Percentiles rank a stretch among this genome's conserved stretches.
Conservation (phyloP, 2,113 vertebrate genomes). For the Clarias batrachus region DNA sequence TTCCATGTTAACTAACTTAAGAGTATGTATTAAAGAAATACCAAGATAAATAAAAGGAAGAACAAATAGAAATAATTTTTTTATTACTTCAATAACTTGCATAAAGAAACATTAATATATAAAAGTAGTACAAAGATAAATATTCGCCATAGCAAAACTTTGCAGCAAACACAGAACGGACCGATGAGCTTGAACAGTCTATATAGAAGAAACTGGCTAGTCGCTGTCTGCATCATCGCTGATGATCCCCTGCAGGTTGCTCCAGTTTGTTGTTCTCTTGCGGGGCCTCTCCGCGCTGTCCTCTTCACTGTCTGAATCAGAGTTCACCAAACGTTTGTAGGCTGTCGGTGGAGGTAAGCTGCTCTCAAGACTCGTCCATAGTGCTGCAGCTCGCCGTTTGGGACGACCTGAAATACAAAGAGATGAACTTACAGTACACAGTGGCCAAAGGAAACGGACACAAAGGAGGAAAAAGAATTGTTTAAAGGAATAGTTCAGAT, state of each 20-base stretch:
- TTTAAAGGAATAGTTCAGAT: too few relatives aligned
- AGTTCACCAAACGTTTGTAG: conserved; percentile 59
- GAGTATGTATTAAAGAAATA: neutral
- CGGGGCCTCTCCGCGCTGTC: conserved; percentile 3
- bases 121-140: conserved; percentile 6
- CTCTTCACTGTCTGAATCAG: conserved; percentile 65
- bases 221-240: conserved; percentile 81
- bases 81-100: conserved; percentile 29
- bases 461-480: neutral
- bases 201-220: conserved; percentile 45
- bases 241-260: conserved; percentile 78
- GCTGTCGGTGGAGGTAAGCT: conserved; percentile 28
- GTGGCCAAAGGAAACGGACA: neutral
- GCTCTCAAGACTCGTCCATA: neutral
- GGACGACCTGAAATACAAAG: conserved; percentile 67
- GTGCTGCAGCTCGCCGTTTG: conserved; percentile 56
- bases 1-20: neutral
- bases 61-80: neutral
- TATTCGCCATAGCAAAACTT: neutral
- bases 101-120: conserved; percentile 16
- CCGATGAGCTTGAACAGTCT: neutral
- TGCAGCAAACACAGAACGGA: neutral
- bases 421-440: neutral
- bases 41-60: neutral
- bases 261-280: conserved; percentile 63